These are phyloP conservation scores for Allobates femoralis DNA, from an alignment of 2,797 vertebrate species.

Conservation along the genomic window DNA sequence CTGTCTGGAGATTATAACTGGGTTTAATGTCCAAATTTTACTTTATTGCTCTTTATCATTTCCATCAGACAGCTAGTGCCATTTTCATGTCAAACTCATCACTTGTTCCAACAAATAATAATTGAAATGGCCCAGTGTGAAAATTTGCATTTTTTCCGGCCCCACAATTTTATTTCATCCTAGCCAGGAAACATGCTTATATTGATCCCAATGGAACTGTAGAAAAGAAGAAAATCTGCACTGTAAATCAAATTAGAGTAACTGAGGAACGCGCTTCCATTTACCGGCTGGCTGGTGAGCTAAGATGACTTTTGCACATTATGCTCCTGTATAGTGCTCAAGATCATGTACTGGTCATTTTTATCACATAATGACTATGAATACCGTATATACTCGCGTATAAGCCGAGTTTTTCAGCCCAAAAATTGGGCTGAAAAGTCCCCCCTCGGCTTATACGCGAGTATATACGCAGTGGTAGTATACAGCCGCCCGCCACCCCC, in stretches of 20 bases:
- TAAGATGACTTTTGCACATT: neutral
- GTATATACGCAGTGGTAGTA: no score
- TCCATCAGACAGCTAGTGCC: conserved; percentile 27
- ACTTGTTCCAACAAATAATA: conserved; percentile 18
- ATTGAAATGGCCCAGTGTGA: neutral
- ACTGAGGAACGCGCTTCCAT: neutral
- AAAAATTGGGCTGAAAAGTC: no score
- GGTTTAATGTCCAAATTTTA: conserved; percentile 56
- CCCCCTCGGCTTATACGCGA: no score
- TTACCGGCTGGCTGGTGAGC: neutral
- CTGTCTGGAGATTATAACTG: conserved; percentile 42
- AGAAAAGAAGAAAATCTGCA: neutral
- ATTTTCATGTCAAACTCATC: conserved; percentile 45
- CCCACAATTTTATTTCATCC: conserved; percentile 21
- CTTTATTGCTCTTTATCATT: conserved; percentile 47
- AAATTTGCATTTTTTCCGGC: conserved; percentile 19
- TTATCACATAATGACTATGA: neutral
- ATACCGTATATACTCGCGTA: no score
- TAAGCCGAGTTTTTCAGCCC: no score
- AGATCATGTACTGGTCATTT: neutral
- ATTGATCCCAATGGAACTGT: conserved; percentile 10
- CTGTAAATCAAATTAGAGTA: conserved; percentile 8
- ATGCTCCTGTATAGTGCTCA: neutral
- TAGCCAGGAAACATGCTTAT: conserved; percentile 36
- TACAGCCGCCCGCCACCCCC: no score